phyloP scores from a whole-genome alignment of 1,140 invertebrate genomes.

The Coptotermes formosanus region DNA sequence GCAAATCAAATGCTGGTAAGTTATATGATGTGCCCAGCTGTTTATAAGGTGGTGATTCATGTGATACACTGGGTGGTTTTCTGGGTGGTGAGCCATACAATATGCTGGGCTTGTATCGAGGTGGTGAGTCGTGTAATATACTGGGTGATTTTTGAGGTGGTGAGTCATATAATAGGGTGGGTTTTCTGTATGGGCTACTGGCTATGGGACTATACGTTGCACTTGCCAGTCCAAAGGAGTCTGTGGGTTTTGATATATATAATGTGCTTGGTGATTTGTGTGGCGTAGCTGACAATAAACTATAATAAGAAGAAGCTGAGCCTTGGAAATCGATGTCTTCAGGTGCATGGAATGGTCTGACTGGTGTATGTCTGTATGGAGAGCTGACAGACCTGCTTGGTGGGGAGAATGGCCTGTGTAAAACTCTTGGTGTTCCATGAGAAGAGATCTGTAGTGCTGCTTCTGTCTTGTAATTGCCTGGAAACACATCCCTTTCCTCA shows the following conservation, averaged over 20 bases:
- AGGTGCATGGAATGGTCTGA: neutral
- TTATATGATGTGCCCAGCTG: neutral
- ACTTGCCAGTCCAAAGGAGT: neutral
- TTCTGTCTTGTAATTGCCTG: neutral
- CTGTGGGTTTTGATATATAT: constrained; percentile 1
- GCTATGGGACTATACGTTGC: neutral
- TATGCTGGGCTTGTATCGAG: neutral
- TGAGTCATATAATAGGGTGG: neutral
- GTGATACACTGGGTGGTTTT: neutral
- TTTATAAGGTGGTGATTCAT: neutral
- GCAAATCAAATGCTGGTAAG: neutral
- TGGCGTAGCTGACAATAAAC: too few species aligned
- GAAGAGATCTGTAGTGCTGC: neutral
- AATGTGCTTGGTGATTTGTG: neutral
- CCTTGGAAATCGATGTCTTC: neutral
- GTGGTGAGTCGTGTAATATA: neutral
- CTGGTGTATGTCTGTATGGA: neutral
- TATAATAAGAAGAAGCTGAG: neutral
- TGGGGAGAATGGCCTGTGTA: neutral
- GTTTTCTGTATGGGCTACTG: neutral
- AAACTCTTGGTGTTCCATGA: neutral
- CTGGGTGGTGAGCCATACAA: neutral
- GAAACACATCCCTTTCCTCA: neutral
- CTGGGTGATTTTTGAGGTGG: neutral
- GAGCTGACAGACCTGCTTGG: neutral